Percentiles rank a stretch among this genome's conserved stretches.
These are phyloP conservation scores for Sitta europaea DNA, from an alignment of 2,113 vertebrate species.

Conservation along the genomic window DNA sequence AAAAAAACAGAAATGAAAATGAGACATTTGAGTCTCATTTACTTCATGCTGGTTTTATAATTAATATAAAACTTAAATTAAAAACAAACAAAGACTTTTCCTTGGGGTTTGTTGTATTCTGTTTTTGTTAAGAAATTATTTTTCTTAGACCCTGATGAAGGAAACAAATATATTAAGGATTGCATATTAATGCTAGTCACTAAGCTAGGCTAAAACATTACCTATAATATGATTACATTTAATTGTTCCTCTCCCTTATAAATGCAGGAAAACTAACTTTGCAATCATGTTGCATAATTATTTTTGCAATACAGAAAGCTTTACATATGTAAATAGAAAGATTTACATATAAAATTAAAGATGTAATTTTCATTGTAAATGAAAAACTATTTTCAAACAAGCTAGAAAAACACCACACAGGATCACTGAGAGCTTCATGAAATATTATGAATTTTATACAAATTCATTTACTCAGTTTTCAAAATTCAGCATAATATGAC, in stretches of 20 bases:
- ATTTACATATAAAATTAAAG: background rate
- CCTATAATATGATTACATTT: background rate
- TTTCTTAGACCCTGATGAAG: background rate
- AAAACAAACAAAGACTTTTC: background rate
- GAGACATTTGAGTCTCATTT: background rate
- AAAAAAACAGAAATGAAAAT: background rate
- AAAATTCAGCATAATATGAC: background rate
- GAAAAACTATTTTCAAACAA: background rate
- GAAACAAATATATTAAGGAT: background rate
- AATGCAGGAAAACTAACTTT: background rate
- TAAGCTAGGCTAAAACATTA: background rate
- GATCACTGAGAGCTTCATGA: background rate
- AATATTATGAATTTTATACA: background rate
- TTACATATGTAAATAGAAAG: background rate
- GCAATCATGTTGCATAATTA: background rate
- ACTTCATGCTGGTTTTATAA: background rate
- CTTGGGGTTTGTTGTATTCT: background rate
- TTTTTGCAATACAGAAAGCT: background rate
- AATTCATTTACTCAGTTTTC: background rate
- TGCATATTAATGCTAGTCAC: background rate
- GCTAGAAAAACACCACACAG: background rate
- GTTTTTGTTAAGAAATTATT: background rate
- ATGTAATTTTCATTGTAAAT: background rate
- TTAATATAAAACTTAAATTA: background rate
- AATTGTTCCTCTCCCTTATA: background rate